Percentiles rank a stretch among this genome's conserved stretches.
phyloP scores from a whole-genome alignment of 2,797 vertebrate species.

The Pseudochirops cupreus region DNA sequence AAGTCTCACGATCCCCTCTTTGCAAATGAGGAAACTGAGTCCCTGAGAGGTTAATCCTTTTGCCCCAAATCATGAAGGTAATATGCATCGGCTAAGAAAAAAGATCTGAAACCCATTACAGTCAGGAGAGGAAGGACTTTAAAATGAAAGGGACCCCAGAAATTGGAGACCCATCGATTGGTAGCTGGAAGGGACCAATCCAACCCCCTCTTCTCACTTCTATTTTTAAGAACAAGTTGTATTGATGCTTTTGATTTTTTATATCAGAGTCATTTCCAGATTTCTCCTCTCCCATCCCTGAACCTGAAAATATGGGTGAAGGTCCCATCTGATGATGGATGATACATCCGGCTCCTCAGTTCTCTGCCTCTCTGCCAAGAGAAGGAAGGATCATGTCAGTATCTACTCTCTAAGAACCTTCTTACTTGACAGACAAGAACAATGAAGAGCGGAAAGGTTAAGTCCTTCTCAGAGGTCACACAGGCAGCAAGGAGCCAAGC shows the following conservation, averaged over 20 bases:
- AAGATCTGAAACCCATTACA: not conserved
- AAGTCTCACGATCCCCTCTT: not conserved
- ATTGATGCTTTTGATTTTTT: not conserved
- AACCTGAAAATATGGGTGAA: not conserved
- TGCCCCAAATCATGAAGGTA: not conserved
- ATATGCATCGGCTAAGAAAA: not conserved
- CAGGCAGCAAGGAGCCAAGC: not conserved
- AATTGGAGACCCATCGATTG: not conserved
- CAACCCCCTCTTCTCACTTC: not conserved
- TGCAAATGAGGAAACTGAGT: not conserved
- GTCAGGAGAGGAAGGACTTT: not conserved
- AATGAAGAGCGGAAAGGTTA: not conserved
- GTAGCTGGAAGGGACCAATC: not conserved
- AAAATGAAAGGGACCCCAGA: not conserved
- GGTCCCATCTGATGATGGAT: not conserved
- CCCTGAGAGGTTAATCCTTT: not conserved
- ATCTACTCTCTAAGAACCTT: not conserved
- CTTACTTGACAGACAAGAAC: not conserved
- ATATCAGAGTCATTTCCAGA: not conserved
- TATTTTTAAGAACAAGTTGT: not conserved
- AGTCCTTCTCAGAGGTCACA: not conserved
- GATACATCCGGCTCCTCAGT: not conserved
- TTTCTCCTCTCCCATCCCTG: not conserved
- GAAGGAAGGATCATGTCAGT: not conserved
- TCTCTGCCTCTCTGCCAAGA: not conserved